phyloP scores from a whole-genome alignment of 1,140 invertebrate genomes.

The Coelopa frigida region DNA sequence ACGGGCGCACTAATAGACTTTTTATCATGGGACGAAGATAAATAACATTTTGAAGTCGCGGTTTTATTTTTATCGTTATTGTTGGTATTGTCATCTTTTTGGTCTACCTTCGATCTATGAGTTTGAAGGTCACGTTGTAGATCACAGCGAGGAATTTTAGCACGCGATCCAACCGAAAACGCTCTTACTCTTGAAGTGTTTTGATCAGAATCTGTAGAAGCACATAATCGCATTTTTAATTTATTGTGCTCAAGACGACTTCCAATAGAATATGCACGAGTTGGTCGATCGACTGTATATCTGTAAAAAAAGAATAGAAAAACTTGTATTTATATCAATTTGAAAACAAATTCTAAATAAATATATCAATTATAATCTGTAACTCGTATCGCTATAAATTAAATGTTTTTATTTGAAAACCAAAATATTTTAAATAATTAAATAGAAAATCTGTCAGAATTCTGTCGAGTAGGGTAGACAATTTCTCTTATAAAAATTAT shows the following conservation, averaged over 20 bases:
- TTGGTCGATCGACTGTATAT: slow-evolving; percentile 50
- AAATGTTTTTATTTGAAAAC: no score
- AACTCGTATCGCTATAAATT: no score
- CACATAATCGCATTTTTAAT: slow-evolving; percentile 26
- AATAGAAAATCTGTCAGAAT: no score
- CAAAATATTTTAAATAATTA: no score
- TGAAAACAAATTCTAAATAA: no score
- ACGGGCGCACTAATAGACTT: slow-evolving; percentile 57
- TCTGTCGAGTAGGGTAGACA: no score
- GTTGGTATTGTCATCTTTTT: slow-evolving; percentile 27
- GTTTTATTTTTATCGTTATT: slow-evolving; percentile 24
- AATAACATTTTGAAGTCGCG: slow-evolving; percentile 34
- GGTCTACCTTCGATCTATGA: slow-evolving; percentile 21
- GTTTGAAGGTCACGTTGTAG: slow-evolving; percentile 24
- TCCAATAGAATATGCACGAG: slow-evolving; percentile 80
- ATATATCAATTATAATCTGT: no score
- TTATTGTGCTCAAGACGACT: slow-evolving; percentile 59
- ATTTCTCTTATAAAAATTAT: no score
- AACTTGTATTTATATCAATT: no score
- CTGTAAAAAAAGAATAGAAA: slow-evolving; percentile 10
- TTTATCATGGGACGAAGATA: slow-evolving; percentile 20
- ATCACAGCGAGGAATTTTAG: slow-evolving; percentile 47
- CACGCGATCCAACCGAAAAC: slow-evolving; percentile 62
- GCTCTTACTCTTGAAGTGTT: slow-evolving; percentile 52
- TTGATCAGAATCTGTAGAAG: slow-evolving; percentile 27